Evolutionary conservation across 2,888 invertebrate species (phyloP), one percentile per base, ranked within the genome.

Genomic region (Zaprionus bogoriensis): DNA sequence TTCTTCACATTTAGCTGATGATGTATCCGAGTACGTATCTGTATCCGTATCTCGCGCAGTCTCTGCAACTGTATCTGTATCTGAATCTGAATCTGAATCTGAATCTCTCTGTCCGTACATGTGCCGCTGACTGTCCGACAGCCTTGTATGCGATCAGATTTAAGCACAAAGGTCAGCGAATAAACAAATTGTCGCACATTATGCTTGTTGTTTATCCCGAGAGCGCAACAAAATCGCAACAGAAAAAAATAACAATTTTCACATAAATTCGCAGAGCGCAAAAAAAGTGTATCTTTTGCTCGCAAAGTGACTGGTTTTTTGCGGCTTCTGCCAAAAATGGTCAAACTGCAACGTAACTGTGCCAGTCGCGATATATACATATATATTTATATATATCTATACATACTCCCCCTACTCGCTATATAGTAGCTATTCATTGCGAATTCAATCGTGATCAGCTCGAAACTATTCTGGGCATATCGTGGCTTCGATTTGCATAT

Each of bases 81-180:
- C 50, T 53, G 32, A 46, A 30, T 47, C 39, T 47, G 22, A 44
- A 14, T 38, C 25, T 57, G 50, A 46, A 27, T 48, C 36, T 54
- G 38, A 3, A 6, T 23, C 2, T 27, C 5, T 27, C 27, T 67
- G 25, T 59, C 38, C 42, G 45, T 71, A 27, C 60, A 63, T 77
- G 53, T 62, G 77, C 67, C 66, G 68, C 79, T 59, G 63, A n/a
- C n/a, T n/a, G 36, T n/a, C 50, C 54, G 66, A 39, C 89, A 89
- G 89, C 89, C 89, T 89, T 89, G 89, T 87, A 71, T 86, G 87
- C 87, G 89, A 89, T 86, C 89, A 89, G 85, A 89, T 88, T 87
- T 80, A 79, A 83, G 78, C 87, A 71, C 88, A 88, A 87, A 82
- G 89, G 89, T 88, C 89, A 88, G 80, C 80, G 73, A 83, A 83